These are phyloP conservation scores for Ceratina japonica DNA, from an alignment of 1,140 invertebrate species.

Conservation along the genomic window DNA sequence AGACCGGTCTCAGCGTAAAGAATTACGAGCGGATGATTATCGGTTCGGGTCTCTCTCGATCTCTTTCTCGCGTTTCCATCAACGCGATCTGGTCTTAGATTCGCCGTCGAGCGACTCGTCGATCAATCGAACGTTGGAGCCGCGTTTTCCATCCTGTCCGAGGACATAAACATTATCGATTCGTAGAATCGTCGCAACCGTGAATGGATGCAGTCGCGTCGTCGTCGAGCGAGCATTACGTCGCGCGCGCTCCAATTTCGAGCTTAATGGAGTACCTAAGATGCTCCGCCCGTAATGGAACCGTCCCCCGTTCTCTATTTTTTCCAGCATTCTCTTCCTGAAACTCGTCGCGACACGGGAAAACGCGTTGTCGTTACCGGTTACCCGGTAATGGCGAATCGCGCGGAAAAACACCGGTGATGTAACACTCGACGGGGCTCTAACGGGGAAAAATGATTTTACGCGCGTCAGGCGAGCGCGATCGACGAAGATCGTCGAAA, in stretches of 20 bases:
- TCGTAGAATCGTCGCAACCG: slow-evolving; percentile 35
- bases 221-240: slow-evolving; percentile 42
- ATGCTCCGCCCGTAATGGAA: slow-evolving; percentile 53
- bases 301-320: slow-evolving; percentile 21
- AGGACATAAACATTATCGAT: slow-evolving; percentile 54
- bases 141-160: slow-evolving; percentile 12
- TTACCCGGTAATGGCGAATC: slow-evolving; percentile 18
- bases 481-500: neutral
- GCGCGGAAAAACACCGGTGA: neutral
- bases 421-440: neutral
- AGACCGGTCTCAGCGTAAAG: too few relatives aligned
- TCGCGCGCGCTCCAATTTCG: slow-evolving; percentile 55
- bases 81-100: neutral
- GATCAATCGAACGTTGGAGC: neutral
- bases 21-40: neutral
- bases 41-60: too few relatives aligned
- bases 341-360: neutral
- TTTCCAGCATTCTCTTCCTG: neutral
- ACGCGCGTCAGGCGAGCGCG: too few relatives aligned
- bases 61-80: neutral
- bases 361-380: neutral
- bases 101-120: neutral
- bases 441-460: slow-evolving; percentile 17
- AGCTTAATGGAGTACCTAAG: slow-evolving; percentile 59
- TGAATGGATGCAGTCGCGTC: slow-evolving; percentile 39